A percentile compares a stretch with the other conserved stretches of the same genome.
These are phyloP conservation scores for Choloepus didactylus DNA, from an alignment of 2,797 vertebrate genomes.

Conservation along the genomic window DNA sequence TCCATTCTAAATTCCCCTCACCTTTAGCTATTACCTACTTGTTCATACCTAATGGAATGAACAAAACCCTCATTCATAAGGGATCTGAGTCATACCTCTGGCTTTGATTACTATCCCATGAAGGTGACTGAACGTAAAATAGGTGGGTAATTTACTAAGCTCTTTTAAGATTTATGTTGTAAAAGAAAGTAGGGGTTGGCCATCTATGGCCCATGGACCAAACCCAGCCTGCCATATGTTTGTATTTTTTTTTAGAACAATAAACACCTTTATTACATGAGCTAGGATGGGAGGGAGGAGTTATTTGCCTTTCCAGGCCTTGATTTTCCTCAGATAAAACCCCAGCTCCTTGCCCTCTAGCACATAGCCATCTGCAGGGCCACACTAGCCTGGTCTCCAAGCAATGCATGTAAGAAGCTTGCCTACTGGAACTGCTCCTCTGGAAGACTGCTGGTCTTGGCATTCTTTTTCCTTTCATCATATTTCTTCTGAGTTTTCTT, in stretches of 20 bases:
- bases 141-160: neutral
- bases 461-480: too few relatives aligned
- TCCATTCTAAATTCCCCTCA: neutral
- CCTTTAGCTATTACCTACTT: neutral
- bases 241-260: neutral
- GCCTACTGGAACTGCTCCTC: too few relatives aligned
- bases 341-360: too few relatives aligned
- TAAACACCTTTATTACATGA: too few relatives aligned
- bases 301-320: too few relatives aligned
- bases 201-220: neutral
- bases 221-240: neutral
- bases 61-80: neutral
- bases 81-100: neutral
- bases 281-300: too few relatives aligned
- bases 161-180: neutral
- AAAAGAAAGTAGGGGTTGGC: neutral
- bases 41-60: neutral
- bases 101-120: conserved; percentile 4
- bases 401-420: too few relatives aligned
- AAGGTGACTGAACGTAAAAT: neutral
- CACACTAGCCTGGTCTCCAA: too few relatives aligned
- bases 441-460: too few relatives aligned
- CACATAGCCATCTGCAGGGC: too few relatives aligned
- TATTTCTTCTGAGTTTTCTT: too few relatives aligned
- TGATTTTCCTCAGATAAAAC: too few relatives aligned